These are phyloP conservation scores for Oenanthe melanoleuca DNA, from an alignment of 2,113 vertebrate genomes.

Conservation along the genomic window DNA sequence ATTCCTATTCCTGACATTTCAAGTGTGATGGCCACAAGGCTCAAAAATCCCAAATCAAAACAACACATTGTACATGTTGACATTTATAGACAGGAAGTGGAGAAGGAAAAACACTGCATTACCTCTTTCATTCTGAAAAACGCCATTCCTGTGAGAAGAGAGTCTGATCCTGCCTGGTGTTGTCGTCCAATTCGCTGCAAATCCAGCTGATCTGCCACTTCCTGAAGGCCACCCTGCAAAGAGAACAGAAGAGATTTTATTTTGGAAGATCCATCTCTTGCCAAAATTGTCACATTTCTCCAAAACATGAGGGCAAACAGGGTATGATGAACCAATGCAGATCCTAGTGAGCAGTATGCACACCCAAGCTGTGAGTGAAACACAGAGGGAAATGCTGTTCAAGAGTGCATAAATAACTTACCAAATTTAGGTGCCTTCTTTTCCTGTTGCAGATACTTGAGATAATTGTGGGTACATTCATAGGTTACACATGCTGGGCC, in stretches of 20 bases:
- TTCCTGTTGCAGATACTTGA: neutral
- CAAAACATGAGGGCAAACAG: neutral
- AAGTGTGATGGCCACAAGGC: neutral
- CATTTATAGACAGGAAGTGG: neutral
- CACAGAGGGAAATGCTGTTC: neutral
- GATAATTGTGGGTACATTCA: neutral
- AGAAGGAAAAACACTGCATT: neutral
- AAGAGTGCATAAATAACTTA: neutral
- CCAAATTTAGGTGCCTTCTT: neutral
- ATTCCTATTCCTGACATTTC: neutral
- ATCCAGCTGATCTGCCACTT: conserved; percentile 97
- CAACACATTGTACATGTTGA: neutral
- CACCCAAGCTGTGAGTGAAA: neutral
- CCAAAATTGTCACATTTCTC: neutral
- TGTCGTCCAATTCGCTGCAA: conserved; percentile 95
- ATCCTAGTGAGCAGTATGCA: neutral
- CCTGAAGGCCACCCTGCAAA: conserved; percentile 92
- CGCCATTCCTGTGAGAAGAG: conserved; percentile 95
- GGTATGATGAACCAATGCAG: neutral
- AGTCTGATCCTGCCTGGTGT: conserved; percentile 97
- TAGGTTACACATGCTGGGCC: neutral
- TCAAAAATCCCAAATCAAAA: neutral
- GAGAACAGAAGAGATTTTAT: neutral
- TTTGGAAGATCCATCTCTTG: neutral
- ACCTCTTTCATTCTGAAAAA: conserved; percentile 99